These are phyloP conservation scores for Saguinus imperator DNA, from an alignment of 2,113 vertebrate species.

Conservation along the genomic window DNA sequence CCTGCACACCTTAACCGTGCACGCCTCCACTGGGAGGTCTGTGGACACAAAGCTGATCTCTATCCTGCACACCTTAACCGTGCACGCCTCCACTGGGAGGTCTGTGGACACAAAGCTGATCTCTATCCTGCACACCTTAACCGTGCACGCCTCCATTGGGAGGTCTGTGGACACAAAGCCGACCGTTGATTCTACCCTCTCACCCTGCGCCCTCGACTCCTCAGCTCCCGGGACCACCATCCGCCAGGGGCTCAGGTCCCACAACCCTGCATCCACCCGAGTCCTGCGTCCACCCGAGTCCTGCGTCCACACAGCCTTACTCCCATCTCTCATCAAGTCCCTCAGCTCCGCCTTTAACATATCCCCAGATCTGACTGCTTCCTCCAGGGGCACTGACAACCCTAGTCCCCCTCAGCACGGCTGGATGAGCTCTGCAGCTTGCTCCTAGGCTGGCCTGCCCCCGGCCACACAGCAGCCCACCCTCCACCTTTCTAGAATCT, in stretches of 20 bases:
- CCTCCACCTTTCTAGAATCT: not conserved
- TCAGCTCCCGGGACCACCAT: fast-evolving
- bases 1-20: too few relatives aligned
- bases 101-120: fast-evolving
- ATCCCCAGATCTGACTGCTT: not conserved
- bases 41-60: too few relatives aligned
- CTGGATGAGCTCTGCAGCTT: fast-evolving
- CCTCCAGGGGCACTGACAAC: not conserved
- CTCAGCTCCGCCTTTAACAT: not conserved
- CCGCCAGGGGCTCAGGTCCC: not conserved
- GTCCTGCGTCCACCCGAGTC: not conserved
- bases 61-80: too few relatives aligned
- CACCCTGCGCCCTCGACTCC: not conserved
- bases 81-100: too few relatives aligned
- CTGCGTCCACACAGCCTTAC: not conserved
- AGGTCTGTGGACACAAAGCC: fast-evolving
- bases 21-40: too few relatives aligned
- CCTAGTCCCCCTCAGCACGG: not conserved
- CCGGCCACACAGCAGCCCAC: not conserved
- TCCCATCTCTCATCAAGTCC: not conserved
- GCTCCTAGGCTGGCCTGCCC: not conserved
- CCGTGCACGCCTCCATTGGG: not conserved
- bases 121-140: not conserved
- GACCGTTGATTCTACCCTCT: not conserved
- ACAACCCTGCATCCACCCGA: too few relatives aligned